These are phyloP conservation scores for Tridacna crocea DNA, from an alignment of 2,888 invertebrate species.

Conservation along the genomic window DNA sequence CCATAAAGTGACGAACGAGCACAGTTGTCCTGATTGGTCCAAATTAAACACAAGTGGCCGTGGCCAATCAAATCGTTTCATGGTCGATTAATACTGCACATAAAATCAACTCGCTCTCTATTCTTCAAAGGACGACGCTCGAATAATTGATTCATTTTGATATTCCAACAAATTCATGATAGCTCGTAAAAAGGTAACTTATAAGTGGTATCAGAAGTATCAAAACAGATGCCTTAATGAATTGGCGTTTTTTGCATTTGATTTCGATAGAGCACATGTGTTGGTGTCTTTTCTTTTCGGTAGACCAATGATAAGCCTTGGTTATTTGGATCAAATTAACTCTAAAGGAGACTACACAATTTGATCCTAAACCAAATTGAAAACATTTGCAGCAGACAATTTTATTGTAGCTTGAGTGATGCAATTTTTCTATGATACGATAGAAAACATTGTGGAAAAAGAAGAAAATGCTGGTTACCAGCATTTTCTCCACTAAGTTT, in stretches of 20 bases:
- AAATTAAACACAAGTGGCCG: slow-evolving; percentile 52
- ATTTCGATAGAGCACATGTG: slow-evolving; percentile 6
- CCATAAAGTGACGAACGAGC: slow-evolving; percentile 38
- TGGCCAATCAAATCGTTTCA: slow-evolving; percentile 48
- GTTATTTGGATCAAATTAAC: too few relatives aligned
- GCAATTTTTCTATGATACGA: too few relatives aligned
- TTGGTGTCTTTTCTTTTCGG: too few relatives aligned
- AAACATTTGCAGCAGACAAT: too few relatives aligned
- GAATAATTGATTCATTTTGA: slow-evolving; percentile 28
- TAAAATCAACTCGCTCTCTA: slow-evolving; percentile 43
- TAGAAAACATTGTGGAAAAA: too few relatives aligned
- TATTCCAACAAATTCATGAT: slow-evolving; percentile 11
- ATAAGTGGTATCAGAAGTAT: background rate
- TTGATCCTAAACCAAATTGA: too few relatives aligned
- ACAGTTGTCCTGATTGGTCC: slow-evolving; percentile 43
- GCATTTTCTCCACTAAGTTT: too few relatives aligned
- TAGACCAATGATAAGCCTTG: too few relatives aligned
- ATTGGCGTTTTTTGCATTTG: background rate
- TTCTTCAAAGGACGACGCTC: slow-evolving; percentile 47
- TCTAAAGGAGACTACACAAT: too few relatives aligned
- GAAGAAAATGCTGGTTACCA: too few relatives aligned
- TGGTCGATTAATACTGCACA: slow-evolving; percentile 56
- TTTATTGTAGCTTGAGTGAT: too few relatives aligned
- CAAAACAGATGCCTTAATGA: slow-evolving; percentile 11
- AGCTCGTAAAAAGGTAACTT: background rate